Percentiles rank a stretch among this genome's conserved stretches.
phyloP scores from a whole-genome alignment of 2,888 invertebrate genomes.

The Agriopis marginaria region DNA sequence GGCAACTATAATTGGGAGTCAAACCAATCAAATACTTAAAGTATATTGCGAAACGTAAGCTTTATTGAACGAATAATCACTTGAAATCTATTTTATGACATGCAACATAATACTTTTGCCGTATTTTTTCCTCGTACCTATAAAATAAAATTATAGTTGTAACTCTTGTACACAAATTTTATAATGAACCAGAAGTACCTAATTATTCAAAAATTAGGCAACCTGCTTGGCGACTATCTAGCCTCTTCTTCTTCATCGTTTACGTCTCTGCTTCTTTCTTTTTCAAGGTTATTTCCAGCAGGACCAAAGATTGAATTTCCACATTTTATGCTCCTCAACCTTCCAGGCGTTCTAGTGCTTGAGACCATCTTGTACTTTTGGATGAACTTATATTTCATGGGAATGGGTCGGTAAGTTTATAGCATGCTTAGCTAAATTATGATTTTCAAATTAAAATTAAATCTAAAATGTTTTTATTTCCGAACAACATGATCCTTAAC shows the following conservation, averaged over 20 bases:
- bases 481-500: no score
- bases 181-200: no score
- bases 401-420: constrained; percentile 68
- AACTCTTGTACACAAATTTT: no score
- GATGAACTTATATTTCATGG: constrained; percentile 75
- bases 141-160: no score
- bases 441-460: no score
- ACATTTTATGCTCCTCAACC: constrained; percentile 67
- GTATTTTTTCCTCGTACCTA: no score
- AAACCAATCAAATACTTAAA: constrained; percentile 69
- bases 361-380: constrained; percentile 71
- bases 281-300: constrained; percentile 49
- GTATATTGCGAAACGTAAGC: constrained; percentile 68
- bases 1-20: constrained; percentile 66
- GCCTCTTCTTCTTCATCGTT: neutral
- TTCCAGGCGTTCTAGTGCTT: constrained; percentile 72
- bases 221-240: no score
- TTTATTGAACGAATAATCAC: neutral
- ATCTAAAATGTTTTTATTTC: no score
- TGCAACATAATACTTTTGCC: neutral
- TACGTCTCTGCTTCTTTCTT: neutral
- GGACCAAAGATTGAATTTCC: constrained; percentile 72
- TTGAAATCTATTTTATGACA: neutral
- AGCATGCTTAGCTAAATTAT: no score
- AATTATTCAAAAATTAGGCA: no score